phyloP scores from a whole-genome alignment of 2,797 vertebrate genomes.

The Lepidocolaptes lacrymiger region DNA sequence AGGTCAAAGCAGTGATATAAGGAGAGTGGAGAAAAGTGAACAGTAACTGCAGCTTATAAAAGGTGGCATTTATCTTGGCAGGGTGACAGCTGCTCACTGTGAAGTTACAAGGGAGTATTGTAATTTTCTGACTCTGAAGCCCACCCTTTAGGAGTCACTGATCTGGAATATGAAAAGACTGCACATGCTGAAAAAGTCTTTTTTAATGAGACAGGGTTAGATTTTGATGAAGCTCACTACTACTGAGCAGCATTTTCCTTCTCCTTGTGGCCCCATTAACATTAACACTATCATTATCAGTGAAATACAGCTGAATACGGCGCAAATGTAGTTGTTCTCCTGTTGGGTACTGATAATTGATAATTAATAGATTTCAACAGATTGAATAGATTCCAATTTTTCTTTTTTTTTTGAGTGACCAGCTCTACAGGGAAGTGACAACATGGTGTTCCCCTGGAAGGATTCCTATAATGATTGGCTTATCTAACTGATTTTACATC shows the following conservation, averaged over 20 bases:
- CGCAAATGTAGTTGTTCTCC: not conserved
- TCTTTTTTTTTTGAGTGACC: not conserved
- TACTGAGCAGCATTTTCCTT: not conserved
- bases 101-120: not conserved
- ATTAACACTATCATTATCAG: not conserved
- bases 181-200: not conserved
- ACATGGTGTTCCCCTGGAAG: not conserved
- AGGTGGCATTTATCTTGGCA: constrained; percentile 18
- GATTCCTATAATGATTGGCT: not conserved
- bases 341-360: not conserved
- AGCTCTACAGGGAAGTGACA: not conserved
- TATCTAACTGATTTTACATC: not conserved
- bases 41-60: constrained; percentile 27
- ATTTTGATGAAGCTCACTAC: not conserved
- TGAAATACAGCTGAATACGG: not conserved
- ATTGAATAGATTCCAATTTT: not conserved
- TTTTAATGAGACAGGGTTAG: constrained; percentile 1
- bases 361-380: not conserved
- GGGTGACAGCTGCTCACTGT: not conserved
- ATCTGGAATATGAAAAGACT: not conserved
- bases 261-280: not conserved
- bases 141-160: constrained; percentile 14
- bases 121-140: constrained; percentile 25
- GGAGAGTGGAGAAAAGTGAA: constrained; percentile 29
- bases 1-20: constrained; percentile 9